Evolutionary conservation across 2,888 invertebrate genomes (phyloP).

Genomic region (Hemicrepidius hirtus): DNA sequence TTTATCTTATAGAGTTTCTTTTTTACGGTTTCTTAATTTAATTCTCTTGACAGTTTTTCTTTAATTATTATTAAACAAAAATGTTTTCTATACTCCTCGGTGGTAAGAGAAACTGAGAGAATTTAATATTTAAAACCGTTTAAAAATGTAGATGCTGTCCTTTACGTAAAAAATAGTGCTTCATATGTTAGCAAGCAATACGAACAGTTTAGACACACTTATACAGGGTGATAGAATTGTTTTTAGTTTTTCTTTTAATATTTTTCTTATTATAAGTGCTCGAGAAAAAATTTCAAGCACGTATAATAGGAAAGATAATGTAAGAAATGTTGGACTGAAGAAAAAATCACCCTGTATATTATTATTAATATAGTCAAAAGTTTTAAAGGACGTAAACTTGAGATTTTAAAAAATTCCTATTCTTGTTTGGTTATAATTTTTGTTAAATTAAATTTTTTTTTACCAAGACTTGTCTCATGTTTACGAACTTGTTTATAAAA

Average conservation of each 20-base stretch:
- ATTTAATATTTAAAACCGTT: conserved; percentile 20
- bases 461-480: too few species aligned
- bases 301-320: too few species aligned
- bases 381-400: conserved; percentile 38
- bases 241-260: too few species aligned
- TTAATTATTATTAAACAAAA: conserved; percentile 11
- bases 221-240: too few species aligned
- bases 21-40: conserved; percentile 29
- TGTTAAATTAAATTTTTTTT: too few species aligned
- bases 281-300: too few species aligned
- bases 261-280: too few species aligned
- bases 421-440: background rate
- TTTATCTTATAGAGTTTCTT: conserved; percentile 35
- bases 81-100: too few species aligned
- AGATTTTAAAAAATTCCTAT: conserved; percentile 7
- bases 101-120: conserved; percentile 37
- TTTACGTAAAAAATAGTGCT: conserved; percentile 43
- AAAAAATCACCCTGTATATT: too few species aligned
- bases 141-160: conserved; percentile 33
- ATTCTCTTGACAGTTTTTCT: conserved; percentile 38
- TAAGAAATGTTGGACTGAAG: too few species aligned
- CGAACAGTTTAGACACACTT: conserved; percentile 47
- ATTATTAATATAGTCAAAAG: conserved; percentile 38
- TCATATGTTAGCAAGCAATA: conserved; percentile 47
- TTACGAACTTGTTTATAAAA: conserved; percentile 19